These are phyloP conservation scores for Oryzias woworae DNA, from an alignment of 2,113 vertebrate genomes.

Conservation along the genomic window DNA sequence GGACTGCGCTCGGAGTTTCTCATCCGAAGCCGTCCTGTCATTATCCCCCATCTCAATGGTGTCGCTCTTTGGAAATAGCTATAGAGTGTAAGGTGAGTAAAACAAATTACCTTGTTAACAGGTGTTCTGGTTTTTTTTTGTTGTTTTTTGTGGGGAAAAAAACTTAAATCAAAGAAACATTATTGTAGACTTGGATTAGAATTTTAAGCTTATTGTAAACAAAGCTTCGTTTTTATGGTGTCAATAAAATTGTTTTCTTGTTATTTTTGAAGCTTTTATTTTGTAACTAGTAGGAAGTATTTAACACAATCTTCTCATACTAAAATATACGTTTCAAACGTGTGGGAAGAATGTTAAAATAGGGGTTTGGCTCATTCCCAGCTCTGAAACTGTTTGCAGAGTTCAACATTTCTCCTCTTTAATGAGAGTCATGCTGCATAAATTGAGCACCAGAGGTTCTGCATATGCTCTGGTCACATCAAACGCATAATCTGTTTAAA, in stretches of 20 bases:
- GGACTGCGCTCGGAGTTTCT: slow-evolving; percentile 3
- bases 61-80: slow-evolving; percentile 74
- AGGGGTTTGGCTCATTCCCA: background rate
- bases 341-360: background rate
- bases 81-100: slow-evolving; percentile 77
- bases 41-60: slow-evolving; percentile 80
- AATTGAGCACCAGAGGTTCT: slow-evolving; percentile 57
- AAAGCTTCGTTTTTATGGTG: too few species aligned
- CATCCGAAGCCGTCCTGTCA: slow-evolving; percentile 64
- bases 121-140: too few species aligned
- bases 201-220: too few species aligned
- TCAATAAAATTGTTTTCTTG: too few species aligned
- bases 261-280: too few species aligned
- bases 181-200: too few species aligned
- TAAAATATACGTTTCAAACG: too few species aligned
- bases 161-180: background rate
- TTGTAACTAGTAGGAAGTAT: too few species aligned
- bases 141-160: background rate
- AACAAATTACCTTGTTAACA: background rate
- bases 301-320: too few species aligned
- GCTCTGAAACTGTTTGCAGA: background rate
- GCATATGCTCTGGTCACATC: slow-evolving; percentile 54
- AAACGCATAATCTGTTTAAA: slow-evolving; percentile 27
- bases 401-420: slow-evolving; percentile 24
- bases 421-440: slow-evolving; percentile 68